Conservation (phyloP, 2,888 invertebrate genomes). For the Euplagia quadripunctaria region DNA sequence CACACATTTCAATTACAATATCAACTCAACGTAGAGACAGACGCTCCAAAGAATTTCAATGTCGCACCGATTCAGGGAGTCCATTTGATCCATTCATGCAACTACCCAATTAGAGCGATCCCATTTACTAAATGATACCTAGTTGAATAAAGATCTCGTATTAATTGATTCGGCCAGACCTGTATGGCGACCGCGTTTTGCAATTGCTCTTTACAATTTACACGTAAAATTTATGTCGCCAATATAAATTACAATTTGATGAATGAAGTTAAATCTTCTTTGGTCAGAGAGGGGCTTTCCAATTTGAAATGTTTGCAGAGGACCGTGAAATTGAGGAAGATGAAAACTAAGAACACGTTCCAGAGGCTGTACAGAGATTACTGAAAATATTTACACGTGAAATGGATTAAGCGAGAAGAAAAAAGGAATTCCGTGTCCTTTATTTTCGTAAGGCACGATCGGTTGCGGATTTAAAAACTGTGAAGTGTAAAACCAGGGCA, state of each 20-base stretch:
- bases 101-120: slow-evolving; percentile 48
- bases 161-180: slow-evolving; percentile 49
- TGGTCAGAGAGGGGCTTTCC: slow-evolving; percentile 22
- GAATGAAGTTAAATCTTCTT: slow-evolving; percentile 38
- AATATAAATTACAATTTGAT: slow-evolving; percentile 48
- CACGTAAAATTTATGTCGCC: slow-evolving; percentile 39
- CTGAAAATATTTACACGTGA: slow-evolving; percentile 15
- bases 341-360: slow-evolving; percentile 18
- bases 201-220: slow-evolving; percentile 40
- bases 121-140: slow-evolving; percentile 50
- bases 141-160: slow-evolving; percentile 56
- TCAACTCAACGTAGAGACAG: slow-evolving; percentile 23
- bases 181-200: slow-evolving; percentile 51
- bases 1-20: slow-evolving; percentile 29
- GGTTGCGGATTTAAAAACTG: too few species aligned
- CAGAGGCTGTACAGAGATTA: background rate
- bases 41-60: slow-evolving; percentile 38
- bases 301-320: slow-evolving; percentile 29
- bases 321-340: slow-evolving; percentile 27
- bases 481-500: too few species aligned
- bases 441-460: background rate
- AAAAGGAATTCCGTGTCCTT: background rate
- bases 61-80: slow-evolving; percentile 33
- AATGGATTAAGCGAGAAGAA: slow-evolving; percentile 6
- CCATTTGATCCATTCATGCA: slow-evolving; percentile 40